Evolutionary conservation across 2,113 vertebrate genomes (phyloP).

Genomic region (Vicugna pacos): DNA sequence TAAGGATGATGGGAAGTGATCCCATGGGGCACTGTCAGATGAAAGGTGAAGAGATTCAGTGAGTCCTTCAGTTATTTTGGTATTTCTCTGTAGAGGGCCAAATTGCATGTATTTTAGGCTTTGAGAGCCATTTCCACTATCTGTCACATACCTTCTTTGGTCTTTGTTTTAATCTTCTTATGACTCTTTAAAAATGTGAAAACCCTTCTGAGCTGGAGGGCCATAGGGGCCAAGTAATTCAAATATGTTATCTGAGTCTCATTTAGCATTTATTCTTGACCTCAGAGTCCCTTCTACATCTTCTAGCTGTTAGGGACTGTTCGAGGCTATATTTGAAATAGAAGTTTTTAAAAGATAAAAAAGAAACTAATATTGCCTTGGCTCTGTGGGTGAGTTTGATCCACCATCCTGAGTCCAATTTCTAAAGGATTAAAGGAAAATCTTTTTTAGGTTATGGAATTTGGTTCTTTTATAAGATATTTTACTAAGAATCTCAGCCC

Average conservation of each 20-base stretch:
- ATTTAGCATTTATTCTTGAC: not conserved
- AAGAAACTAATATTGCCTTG: not conserved
- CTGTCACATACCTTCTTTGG: not conserved
- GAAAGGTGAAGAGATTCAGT: not conserved
- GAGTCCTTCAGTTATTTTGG: not conserved
- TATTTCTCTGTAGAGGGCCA: not conserved
- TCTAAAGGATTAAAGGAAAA: not conserved
- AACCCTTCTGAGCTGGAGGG: not conserved
- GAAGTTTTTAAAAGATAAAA: not conserved
- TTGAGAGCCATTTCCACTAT: not conserved
- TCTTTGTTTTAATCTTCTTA: not conserved
- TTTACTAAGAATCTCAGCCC: not conserved
- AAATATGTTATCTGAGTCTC: not conserved
- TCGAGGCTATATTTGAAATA: not conserved
- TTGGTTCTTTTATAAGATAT: not conserved
- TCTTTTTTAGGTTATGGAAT: not conserved
- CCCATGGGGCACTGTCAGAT: not conserved
- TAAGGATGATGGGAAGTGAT: not conserved
- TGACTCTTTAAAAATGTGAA: slow-evolving; percentile 26
- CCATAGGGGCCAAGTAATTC: not conserved
- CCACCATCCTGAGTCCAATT: not conserved
- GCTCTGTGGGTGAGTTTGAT: not conserved
- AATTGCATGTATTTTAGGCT: not conserved
- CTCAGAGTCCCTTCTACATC: not conserved
- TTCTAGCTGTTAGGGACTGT: not conserved